Conservation (phyloP, 1,140 invertebrate genomes). For the Contarinia nasturtii region DNA sequence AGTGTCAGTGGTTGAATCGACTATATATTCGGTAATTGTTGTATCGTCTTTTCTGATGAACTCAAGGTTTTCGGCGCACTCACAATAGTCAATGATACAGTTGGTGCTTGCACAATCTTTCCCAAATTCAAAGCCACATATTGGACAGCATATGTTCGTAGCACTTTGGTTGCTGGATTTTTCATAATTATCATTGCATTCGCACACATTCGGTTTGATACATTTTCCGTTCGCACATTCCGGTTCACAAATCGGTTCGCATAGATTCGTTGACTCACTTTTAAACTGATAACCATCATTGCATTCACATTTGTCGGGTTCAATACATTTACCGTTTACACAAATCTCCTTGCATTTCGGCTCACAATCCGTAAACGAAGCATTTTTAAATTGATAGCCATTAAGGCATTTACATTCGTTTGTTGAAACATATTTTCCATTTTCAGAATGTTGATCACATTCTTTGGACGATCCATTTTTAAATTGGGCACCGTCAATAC, state of each 20-base stretch:
- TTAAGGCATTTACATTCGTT: not conserved
- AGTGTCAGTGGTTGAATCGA: too few species aligned
- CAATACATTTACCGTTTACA: conserved; percentile 5
- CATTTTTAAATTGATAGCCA: not conserved
- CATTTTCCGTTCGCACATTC: conserved; percentile 1
- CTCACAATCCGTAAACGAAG: not conserved
- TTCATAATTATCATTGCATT: not conserved
- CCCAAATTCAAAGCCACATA: too few species aligned
- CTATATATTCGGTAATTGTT: too few species aligned
- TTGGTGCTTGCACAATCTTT: too few species aligned
- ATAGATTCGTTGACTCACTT: not conserved
- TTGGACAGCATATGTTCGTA: too few species aligned
- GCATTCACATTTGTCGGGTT: not conserved
- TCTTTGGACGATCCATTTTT: not conserved
- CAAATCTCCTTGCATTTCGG: not conserved
- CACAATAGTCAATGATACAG: too few species aligned
- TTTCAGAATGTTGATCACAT: not conserved
- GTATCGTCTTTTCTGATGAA: too few species aligned
- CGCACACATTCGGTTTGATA: not conserved
- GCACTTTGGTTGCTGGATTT: too few species aligned
- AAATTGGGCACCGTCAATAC: not conserved
- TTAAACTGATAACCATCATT: not conserved
- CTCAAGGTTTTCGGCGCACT: too few species aligned
- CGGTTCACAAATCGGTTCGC: not conserved
- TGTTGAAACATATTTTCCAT: conserved; percentile 1